Evolutionary conservation across 2,797 vertebrate species (phyloP).

Genomic region (Mionectes olivaceus): DNA sequence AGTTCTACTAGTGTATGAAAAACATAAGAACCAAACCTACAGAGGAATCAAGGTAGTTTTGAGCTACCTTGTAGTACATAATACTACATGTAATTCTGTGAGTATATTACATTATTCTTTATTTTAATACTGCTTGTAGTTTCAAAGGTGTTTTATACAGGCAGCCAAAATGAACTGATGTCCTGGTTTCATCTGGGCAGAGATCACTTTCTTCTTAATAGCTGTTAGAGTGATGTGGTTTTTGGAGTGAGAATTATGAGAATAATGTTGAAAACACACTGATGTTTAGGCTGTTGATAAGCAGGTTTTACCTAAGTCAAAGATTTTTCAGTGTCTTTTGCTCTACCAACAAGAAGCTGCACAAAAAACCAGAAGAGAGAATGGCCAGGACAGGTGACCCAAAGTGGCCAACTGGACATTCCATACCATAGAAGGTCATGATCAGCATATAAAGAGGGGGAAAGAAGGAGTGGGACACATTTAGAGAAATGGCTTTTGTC

Average conservation of each 20-base stretch:
- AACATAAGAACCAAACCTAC: neutral
- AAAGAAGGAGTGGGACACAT: neutral
- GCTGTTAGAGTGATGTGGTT: too few relatives aligned
- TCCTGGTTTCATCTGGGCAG: neutral
- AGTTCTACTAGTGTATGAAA: neutral
- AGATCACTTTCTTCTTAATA: neutral
- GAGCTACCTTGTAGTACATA: too few relatives aligned
- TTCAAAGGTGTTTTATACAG: neutral
- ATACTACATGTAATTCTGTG: neutral
- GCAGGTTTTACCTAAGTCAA: neutral
- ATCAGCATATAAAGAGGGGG: neutral
- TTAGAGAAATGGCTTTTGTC: neutral
- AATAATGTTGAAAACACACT: neutral
- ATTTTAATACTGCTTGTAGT: neutral
- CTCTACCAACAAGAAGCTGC: neutral
- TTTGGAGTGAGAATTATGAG: neutral
- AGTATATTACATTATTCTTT: neutral
- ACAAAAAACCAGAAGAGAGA: neutral
- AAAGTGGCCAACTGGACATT: neutral
- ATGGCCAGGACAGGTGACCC: neutral
- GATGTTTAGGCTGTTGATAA: neutral
- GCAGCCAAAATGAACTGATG: neutral
- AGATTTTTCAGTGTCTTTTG: neutral
- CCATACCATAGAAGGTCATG: neutral
- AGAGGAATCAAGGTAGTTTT: neutral